phyloP scores from a whole-genome alignment of 2,113 vertebrate species.

The Parotia lawesii region DNA sequence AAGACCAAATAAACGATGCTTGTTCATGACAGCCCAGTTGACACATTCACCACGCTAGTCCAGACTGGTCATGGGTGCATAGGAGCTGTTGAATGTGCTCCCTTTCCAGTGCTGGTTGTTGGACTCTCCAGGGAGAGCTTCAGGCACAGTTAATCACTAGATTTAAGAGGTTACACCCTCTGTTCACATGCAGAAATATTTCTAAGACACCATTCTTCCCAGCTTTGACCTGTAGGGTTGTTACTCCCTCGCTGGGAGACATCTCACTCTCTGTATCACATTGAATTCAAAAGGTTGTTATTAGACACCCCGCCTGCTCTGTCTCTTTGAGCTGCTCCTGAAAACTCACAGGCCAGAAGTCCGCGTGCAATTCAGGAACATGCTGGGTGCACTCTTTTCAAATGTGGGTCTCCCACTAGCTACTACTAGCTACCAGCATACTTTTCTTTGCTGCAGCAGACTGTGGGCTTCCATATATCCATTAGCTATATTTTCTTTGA shows the following conservation, averaged over 20 bases:
- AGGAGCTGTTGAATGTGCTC: not conserved
- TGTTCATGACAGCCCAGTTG: not conserved
- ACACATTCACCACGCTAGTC: not conserved
- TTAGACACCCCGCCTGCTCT: not conserved
- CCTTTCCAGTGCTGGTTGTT: not conserved
- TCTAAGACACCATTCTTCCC: not conserved
- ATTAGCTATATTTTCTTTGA: not conserved
- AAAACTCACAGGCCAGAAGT: not conserved
- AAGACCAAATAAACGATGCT: not conserved
- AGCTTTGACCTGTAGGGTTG: not conserved
- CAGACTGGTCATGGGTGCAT: accelerated
- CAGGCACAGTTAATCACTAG: not conserved
- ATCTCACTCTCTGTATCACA: not conserved
- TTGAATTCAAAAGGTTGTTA: not conserved
- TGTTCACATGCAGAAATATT: not conserved
- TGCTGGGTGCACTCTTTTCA: not conserved
- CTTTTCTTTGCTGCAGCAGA: not conserved
- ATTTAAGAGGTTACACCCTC: not conserved
- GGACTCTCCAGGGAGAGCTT: not conserved
- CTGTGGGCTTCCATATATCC: not conserved
- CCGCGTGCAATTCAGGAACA: not conserved
- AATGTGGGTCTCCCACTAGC: not conserved
- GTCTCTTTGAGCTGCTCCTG: not conserved
- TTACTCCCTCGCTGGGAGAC: not conserved
- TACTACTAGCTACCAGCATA: accelerated